Conservation (phyloP, 1,140 invertebrate genomes). For the Scaptomyza pallida region DNA sequence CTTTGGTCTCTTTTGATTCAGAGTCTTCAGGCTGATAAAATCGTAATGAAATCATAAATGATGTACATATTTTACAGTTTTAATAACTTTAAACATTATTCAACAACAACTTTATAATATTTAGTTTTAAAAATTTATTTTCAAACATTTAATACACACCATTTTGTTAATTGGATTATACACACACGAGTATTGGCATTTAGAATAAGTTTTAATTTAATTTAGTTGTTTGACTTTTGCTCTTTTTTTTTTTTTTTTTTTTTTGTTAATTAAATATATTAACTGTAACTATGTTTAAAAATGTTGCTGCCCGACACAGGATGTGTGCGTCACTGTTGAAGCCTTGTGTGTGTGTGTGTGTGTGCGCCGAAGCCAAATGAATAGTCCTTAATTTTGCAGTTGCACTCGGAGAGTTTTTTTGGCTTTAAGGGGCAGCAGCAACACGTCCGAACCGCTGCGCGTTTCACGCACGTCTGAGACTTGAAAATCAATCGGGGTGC, state of each 20-base stretch:
- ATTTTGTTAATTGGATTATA: conserved; percentile 76
- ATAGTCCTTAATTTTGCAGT: conserved; percentile 14
- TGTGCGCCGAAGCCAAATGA: conserved; percentile 2
- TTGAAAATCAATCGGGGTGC: conserved; percentile 66
- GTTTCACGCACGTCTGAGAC: conserved; percentile 74
- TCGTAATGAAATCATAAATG: no score
- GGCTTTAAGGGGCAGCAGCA: conserved; percentile 16
- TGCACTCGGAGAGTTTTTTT: conserved; percentile 22
- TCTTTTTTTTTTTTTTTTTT: not conserved
- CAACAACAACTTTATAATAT: no score
- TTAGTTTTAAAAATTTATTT: not conserved
- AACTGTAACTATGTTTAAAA: not conserved
- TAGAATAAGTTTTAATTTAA: conserved; percentile 51
- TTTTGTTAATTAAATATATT: not conserved
- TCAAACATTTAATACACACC: conserved; percentile 53
- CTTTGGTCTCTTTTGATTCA: no score
- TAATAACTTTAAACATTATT: no score
- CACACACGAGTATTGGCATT: conserved; percentile 67
- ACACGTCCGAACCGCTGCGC: conserved; percentile 81
- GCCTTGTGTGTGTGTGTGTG: conserved; percentile 6
- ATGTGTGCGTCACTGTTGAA: conserved; percentile 30
- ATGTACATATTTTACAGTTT: no score
- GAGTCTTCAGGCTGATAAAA: no score
- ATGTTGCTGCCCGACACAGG: conserved; percentile 17
- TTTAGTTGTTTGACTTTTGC: conserved; percentile 23